Evolutionary conservation across 2,113 vertebrate genomes (phyloP).

Genomic region (Oncorhynchus clarkii): DNA sequence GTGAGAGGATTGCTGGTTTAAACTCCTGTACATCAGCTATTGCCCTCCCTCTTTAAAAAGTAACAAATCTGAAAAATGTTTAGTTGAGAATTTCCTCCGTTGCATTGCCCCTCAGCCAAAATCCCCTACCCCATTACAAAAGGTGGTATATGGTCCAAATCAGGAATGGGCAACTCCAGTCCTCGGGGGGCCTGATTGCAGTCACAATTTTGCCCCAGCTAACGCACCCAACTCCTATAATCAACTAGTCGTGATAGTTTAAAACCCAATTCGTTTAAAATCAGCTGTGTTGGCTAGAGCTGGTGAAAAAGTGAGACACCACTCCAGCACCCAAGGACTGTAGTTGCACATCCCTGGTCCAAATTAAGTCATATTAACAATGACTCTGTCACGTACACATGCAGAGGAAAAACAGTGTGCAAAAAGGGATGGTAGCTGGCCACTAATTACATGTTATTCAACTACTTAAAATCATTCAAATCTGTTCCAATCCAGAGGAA

Average conservation of each 20-base stretch:
- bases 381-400: slow-evolving; percentile 40
- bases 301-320: no score
- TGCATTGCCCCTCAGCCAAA: slow-evolving; percentile 47
- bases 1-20: slow-evolving; percentile 70
- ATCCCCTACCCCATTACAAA: slow-evolving; percentile 31
- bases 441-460: slow-evolving; percentile 28
- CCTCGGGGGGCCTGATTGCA: no score
- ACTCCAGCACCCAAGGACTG: no score
- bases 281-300: no score
- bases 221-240: no score
- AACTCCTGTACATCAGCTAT: slow-evolving; percentile 51
- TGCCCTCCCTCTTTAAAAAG: slow-evolving; percentile 49
- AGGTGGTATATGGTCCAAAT: slow-evolving; percentile 24
- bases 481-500: not conserved
- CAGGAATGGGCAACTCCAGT: no score
- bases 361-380: slow-evolving; percentile 43
- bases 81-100: slow-evolving; percentile 29
- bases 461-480: slow-evolving; percentile 8
- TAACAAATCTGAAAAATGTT: slow-evolving; percentile 19
- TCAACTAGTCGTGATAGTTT: no score
- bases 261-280: no score
- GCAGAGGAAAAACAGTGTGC: slow-evolving; percentile 51
- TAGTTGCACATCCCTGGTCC: slow-evolving; percentile 5
- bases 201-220: no score
- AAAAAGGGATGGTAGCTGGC: slow-evolving; percentile 57